Evolutionary conservation across 1,140 invertebrate genomes (phyloP), one percentile per base, ranked within the genome.

Genomic region (Artemia franciscana): DNA sequence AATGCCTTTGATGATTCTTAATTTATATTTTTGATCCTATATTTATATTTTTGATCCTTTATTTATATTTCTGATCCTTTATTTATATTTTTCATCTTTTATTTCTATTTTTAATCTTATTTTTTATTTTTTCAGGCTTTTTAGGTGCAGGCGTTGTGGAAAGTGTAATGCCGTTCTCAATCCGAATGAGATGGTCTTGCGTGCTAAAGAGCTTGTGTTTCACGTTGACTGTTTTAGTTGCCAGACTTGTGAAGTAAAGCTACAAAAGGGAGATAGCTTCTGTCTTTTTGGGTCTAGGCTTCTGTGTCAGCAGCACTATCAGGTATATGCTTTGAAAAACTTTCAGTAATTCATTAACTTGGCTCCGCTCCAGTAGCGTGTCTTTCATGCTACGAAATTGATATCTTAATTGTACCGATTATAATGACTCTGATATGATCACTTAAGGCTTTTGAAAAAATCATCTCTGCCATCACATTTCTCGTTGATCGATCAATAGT

Each of bases 151-250:
- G 69, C 78, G 86, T 62, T 93, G 90, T 70, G 84, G 83, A 1
- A 79, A 87, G 57, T 94, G 90, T 71, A 82, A 84, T 15, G 80
- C 83, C 28, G 84, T 84, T 0, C 77, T 80, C 63, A 69, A 71
- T 26, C 70, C 75, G 57, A 72, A 76, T 61, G 77, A 80, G 68
- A 69, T 79, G 59, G 78, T 79, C 63, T 78, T 79, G 77, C 63
- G 76, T 39, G 76, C 75, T 1, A 66, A 74, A 1, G 72, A 74
- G 51, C 70, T 72, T 28, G 74, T 78, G 12, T 79, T 77, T 66
- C 78, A 79, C 69, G 66, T 76, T 51, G 71, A 73, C 30, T 79
- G 78, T 67, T 79, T 79, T 69, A 72, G 70, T 5, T 79, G 78
- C 64, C 70, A 73, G 30, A 68, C 71, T 62, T 80, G 78, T 69